Conservation (phyloP, 1,140 invertebrate genomes). For the Papilio polyxenes region DNA sequence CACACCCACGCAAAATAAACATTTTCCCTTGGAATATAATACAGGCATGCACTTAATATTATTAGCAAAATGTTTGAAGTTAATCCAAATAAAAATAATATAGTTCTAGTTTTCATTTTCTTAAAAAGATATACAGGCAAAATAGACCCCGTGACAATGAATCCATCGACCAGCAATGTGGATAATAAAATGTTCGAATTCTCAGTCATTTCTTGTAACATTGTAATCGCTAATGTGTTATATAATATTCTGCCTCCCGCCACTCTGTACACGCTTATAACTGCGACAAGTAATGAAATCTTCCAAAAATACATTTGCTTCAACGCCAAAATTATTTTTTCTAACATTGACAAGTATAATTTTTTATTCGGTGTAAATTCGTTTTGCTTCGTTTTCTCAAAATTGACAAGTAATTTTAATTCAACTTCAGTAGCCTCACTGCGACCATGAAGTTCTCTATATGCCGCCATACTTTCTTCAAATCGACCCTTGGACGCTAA, state of each 20-base stretch:
- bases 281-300: conserved; percentile 30
- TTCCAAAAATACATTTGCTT: conserved; percentile 44
- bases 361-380: conserved; percentile 27
- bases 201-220: conserved; percentile 42
- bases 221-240: conserved; percentile 44
- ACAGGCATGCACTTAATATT: conserved; percentile 40
- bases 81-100: conserved; percentile 42
- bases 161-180: conserved; percentile 42
- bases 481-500: conserved; percentile 46
- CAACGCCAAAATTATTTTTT: conserved; percentile 30
- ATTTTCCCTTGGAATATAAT: conserved; percentile 36
- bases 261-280: conserved; percentile 40
- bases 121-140: conserved; percentile 39
- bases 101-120: conserved; percentile 43
- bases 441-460: conserved; percentile 35
- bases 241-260: conserved; percentile 43
- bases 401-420: conserved; percentile 31
- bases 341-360: conserved; percentile 1
- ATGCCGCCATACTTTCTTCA: conserved; percentile 43
- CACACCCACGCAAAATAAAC: conserved; percentile 38
- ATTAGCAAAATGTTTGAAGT: conserved; percentile 38
- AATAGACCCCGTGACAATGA: conserved; percentile 37
- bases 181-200: conserved; percentile 40
- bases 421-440: conserved; percentile 6
- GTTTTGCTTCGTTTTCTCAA: conserved; percentile 36